phyloP scores from a whole-genome alignment of 2,888 invertebrate species.

The Mythimna ferrago region DNA sequence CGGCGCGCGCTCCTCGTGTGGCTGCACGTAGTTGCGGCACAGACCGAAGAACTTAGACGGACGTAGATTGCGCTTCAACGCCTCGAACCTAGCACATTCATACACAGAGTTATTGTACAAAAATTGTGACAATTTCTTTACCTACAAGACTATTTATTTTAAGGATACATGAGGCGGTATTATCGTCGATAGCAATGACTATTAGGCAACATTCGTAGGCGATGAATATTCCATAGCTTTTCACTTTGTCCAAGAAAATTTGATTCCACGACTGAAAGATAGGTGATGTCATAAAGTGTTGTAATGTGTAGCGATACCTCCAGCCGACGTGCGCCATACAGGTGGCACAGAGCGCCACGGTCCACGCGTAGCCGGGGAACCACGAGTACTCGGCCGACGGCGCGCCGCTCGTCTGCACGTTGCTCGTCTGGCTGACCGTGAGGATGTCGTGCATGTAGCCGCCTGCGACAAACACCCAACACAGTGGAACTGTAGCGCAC shows the following conservation, averaged over 20 bases:
- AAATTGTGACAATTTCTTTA: background rate
- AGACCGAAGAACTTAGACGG: conserved; percentile 85
- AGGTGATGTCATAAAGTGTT: background rate
- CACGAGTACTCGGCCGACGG: conserved; percentile 84
- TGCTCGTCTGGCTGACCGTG: conserved; percentile 76
- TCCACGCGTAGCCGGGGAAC: conserved; percentile 89
- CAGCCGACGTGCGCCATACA: conserved; percentile 85
- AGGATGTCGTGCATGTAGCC: conserved; percentile 88
- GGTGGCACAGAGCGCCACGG: conserved; percentile 76
- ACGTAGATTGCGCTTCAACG: conserved; percentile 75
- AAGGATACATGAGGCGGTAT: background rate
- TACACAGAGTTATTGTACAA: background rate
- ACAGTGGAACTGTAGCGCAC: background rate
- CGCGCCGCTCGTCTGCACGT: conserved; percentile 73
- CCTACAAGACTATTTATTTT: background rate
- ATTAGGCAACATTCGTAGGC: background rate
- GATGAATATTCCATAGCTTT: background rate
- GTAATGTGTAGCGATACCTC: conserved; percentile 61
- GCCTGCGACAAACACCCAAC: conserved; percentile 67
- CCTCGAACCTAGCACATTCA: conserved; percentile 78
- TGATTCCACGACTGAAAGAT: background rate
- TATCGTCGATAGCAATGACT: background rate
- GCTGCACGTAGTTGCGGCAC: conserved; percentile 83
- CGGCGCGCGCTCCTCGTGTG: conserved; percentile 50
- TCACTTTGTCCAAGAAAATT: background rate